Evolutionary conservation across 1,140 invertebrate genomes (phyloP), one percentile per base, ranked within the genome.

Genomic region (Tetranychus urticae): DNA sequence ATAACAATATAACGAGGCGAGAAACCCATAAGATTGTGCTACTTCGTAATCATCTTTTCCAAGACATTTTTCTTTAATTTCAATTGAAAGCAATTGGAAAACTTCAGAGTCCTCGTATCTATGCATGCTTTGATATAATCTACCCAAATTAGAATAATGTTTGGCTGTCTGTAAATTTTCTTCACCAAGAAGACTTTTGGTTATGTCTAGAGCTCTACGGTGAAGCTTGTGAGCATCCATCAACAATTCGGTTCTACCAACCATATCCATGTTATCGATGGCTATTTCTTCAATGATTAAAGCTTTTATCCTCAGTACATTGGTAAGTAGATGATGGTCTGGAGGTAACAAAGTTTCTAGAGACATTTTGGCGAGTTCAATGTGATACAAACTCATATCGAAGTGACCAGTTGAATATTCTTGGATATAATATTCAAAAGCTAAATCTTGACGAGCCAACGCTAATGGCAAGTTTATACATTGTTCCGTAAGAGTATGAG

Each of bases 161-260:
- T 92, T 93, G 3, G 88, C 88, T 5, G 88, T 92, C 74, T 91
- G 87, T 10, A 93, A 85, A 72, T 92, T 92, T 69, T 81, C 81
- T 72, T 91, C 86, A 4, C 88, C 89, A 70, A 92, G 90, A 1
- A 82, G 80, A 67, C 80, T 77, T 70, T 80, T 79, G 1, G 85
- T 81, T 60, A 90, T 73, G 37, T 79, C 72, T 34, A 92, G 74
- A 10, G 88, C 86, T 58, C 81, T 81, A 56, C 82, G 77, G 73
- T 93, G 88, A 23, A 91, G 73, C 54, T 78, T 76, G 70, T 91
- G 85, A 0, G 88, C 85, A 72, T 88, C 81, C 33, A 69, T 58
- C 23, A 66, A 60, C 1, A 71, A 63, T 36, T 64, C 64, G 6
- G 69, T 63, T 64, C 72, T 70, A 37, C 66, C 62, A 34, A 67